These are phyloP conservation scores for Alligator sinensis DNA, from an alignment of 2,113 vertebrate species.

Conservation along the genomic window DNA sequence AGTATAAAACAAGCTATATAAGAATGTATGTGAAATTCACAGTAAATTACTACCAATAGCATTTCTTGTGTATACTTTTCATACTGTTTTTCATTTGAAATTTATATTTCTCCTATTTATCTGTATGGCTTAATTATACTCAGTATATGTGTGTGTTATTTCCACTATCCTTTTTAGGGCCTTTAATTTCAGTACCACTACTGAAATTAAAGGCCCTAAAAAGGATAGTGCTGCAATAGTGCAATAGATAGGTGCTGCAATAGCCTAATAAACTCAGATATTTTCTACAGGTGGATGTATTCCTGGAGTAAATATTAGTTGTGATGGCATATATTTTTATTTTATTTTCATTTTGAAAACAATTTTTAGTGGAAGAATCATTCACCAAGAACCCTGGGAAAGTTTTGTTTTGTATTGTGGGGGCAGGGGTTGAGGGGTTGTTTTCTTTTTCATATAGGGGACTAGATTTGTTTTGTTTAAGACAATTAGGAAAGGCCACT, in stretches of 20 bases:
- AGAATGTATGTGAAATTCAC: background rate
- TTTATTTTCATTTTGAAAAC: background rate
- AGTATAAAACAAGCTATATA: background rate
- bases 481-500: background rate
- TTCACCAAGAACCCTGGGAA: too few relatives aligned
- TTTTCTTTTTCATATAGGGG: background rate
- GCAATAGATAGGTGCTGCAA: background rate
- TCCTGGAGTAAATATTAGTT: background rate
- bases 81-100: background rate
- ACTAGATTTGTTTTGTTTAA: background rate
- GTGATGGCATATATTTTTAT: background rate
- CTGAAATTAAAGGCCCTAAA: too few relatives aligned
- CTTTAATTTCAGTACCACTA: background rate
- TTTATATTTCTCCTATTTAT: background rate
- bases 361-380: too few relatives aligned
- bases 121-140: background rate
- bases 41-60: background rate
- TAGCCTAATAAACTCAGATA: constrained; percentile 17
- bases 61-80: background rate
- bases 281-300: constrained; percentile 24
- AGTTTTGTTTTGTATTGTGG: too few relatives aligned
- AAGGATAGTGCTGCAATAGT: too few relatives aligned
- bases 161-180: background rate
- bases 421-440: background rate
- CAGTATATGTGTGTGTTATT: background rate